Evolutionary conservation across 2,113 vertebrate genomes (phyloP), one percentile per base, ranked within the genome.

Genomic region (Pluvialis apricaria): DNA sequence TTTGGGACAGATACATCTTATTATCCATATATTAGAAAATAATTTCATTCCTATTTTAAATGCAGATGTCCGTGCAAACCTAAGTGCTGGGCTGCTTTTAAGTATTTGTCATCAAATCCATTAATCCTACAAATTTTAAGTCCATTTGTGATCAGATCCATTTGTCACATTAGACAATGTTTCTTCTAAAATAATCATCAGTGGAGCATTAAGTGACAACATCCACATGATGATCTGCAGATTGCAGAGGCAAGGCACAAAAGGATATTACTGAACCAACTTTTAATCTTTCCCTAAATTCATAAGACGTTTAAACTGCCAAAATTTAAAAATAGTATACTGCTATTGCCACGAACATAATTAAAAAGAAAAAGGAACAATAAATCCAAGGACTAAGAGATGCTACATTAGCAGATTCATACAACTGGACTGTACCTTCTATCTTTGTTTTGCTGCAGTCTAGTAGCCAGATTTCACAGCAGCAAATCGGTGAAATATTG

Each of bases 11-110:
- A 95, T 42, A 91, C 45, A 87, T 89, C 72, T 88, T 89, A 85
- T 95, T 92, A 94, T 96, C 91, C 54, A 85, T 82, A 42, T 91
- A 96, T 96, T 92, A 97, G 73, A 96, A 97, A 95, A 96, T 73
- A 94, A 95, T 95, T 94, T 80, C 34, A 87, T 73, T 77, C 49
- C 81, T 96, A 88, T 92, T 95, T 94, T 73, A 72, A 95, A 92
- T 58, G 69, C 40, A 69, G 82, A 95, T 73, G 73, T 55, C 83
- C 9, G 3, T 25, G 62, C 42, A 96, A 73, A 51, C 58, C 55
- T 22, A 70, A 92, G 42, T 76, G 29, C 42, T 88, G 89, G 81
- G 34, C 57, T 94, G 57, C 45, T 95, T 81, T 92, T 65, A 69
- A 92, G 62, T 94, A 91, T 90, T 95, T 97, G 78, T 95, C 94